phyloP scores from a whole-genome alignment of 2,113 vertebrate genomes.

The Chloropsis cyanopogon region DNA sequence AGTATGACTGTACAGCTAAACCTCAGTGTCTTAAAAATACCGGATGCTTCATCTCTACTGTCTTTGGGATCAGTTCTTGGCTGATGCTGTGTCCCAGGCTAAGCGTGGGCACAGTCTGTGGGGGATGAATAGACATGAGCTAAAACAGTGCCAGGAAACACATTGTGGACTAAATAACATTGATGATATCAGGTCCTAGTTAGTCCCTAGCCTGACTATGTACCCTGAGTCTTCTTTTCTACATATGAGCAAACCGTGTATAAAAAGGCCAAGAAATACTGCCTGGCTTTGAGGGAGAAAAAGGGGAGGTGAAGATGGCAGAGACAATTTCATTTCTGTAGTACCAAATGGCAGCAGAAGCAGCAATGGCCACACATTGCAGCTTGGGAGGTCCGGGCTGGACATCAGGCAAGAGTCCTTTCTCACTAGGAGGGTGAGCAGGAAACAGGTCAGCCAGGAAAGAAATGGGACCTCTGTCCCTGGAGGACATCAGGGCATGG shows the following conservation, averaged over 20 bases:
- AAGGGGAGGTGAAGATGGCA: background rate
- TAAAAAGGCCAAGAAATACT: background rate
- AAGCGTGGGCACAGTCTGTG: background rate
- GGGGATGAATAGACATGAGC: background rate
- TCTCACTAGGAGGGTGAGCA: background rate
- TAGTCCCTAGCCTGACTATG: background rate
- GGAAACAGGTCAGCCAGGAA: background rate
- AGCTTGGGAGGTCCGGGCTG: background rate
- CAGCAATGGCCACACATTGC: background rate
- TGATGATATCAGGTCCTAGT: background rate
- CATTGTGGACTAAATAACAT: background rate
- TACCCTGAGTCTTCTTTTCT: background rate
- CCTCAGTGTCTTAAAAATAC: background rate
- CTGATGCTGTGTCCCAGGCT: background rate
- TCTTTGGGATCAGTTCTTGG: background rate
- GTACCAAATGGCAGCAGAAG: background rate
- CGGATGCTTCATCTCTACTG: background rate
- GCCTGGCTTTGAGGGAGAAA: background rate
- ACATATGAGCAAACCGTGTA: background rate
- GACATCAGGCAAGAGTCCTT: background rate
- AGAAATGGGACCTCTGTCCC: background rate
- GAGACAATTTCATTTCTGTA: background rate
- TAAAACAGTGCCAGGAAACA: background rate
- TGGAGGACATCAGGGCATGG: background rate
- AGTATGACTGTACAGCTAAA: background rate